Base-by-base conservation (phyloP, 1,140 invertebrate genomes). In the Samia ricini region DNA sequence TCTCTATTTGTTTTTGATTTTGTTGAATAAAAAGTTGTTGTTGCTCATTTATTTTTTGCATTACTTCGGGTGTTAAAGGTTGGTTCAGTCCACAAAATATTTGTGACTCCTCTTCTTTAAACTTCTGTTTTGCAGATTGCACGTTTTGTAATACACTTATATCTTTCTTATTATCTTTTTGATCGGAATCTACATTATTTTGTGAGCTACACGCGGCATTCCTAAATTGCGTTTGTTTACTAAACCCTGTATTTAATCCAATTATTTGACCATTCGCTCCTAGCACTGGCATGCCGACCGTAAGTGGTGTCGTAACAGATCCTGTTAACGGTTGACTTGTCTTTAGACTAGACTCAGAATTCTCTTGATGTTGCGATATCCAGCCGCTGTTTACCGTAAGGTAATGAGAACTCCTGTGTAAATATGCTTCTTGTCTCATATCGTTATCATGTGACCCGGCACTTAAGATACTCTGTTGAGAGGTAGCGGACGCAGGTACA, bases 11-110 rank as follows among this genome's bases (percentile, higher is more conserved):
- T 67, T 91, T 91, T 66, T 91, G 89, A 73, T 91, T 91, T 66
- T 91, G 88, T 68, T 91, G 90, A 63, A 91, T 91, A 57, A 91
- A 92, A 61, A 92, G 86, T 71, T 93, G 92, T 66, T 93, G 92
- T 51, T 93, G 92, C 64, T 90, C 81, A 68, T 92, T 93, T 54
- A 92, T 91, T 75, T 92, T 91, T 71, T 93, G 92, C 79, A 93
- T 91, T 10, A 92, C 90, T 72, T 91, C 90, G 10, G 90, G 90
- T 15, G 90, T 91, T n/a, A 91, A 66, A 4, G 88, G 78, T 68
- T 90, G 88, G 60, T 90, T 90, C 6, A 90, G 66, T 5, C 88
- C 88, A 59, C 85, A 88, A 49, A 87, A 90, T 69, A 84, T 82
- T 75, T 89, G 88, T 6, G 85, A 82, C 48, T 87, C 83, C 56